phyloP scores from a whole-genome alignment of 2,888 invertebrate species.

The Epistrophe eligans region DNA sequence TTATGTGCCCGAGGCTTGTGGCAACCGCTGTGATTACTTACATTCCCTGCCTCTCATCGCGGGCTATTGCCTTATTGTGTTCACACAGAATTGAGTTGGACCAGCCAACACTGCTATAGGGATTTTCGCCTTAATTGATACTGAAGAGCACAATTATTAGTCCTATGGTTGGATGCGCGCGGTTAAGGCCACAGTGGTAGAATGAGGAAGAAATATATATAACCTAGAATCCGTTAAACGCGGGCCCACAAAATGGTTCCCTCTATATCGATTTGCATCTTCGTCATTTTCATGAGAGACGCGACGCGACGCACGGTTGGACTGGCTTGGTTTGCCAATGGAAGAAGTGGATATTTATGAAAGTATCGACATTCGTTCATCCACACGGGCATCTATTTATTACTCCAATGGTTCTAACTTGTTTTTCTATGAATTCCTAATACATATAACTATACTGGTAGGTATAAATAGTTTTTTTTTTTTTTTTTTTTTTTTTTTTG shows the following conservation, averaged over 20 bases:
- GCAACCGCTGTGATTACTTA: slow-evolving; percentile 44
- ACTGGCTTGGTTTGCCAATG: background rate
- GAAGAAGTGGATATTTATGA: slow-evolving; percentile 28
- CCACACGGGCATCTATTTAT: slow-evolving; percentile 17
- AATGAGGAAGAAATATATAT: background rate
- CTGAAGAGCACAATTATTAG: slow-evolving; percentile 71
- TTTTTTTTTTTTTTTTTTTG: slow-evolving; percentile 35
- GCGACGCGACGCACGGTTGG: background rate
- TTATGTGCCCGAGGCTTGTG: slow-evolving; percentile 35
- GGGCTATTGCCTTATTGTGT: slow-evolving; percentile 24
- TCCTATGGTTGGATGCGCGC: slow-evolving; percentile 56
- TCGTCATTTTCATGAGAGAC: background rate
- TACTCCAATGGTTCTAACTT: slow-evolving; percentile 28
- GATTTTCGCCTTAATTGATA: slow-evolving; percentile 68
- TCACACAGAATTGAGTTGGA: slow-evolving; percentile 59
- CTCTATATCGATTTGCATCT: slow-evolving; percentile 34
- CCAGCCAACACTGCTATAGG: slow-evolving; percentile 15
- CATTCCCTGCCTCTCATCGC: slow-evolving; percentile 5
- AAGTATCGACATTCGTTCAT: slow-evolving; percentile 31
- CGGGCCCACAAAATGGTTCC: slow-evolving; percentile 38
- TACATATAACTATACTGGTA: background rate
- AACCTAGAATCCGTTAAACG: slow-evolving; percentile 53
- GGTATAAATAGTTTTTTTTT: slow-evolving; percentile 19
- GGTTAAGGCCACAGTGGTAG: slow-evolving; percentile 1
- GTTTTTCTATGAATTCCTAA: background rate